phyloP scores from a whole-genome alignment of 2,888 invertebrate species.

The Heliconius ethilla region DNA sequence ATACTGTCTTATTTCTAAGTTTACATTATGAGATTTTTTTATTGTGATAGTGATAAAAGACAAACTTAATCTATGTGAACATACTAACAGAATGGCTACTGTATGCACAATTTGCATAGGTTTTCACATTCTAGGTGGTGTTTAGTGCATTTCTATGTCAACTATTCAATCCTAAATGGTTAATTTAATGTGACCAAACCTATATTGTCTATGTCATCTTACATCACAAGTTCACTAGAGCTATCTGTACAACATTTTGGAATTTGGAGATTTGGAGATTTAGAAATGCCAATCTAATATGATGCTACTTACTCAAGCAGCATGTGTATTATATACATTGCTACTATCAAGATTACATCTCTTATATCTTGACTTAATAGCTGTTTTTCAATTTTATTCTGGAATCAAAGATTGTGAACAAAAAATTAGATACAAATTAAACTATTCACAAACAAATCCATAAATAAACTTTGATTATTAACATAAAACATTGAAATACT shows the following conservation, averaged over 20 bases:
- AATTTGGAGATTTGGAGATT: constrained; percentile 56
- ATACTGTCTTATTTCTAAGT: constrained; percentile 80
- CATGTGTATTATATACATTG: constrained; percentile 75
- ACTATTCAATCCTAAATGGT: constrained; percentile 76
- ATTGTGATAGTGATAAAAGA: constrained; percentile 79
- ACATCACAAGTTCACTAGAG: constrained; percentile 83
- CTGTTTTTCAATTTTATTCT: constrained; percentile 62
- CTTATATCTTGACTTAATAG: constrained; percentile 52
- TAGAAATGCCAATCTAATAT: constrained; percentile 67
- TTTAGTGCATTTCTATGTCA: constrained; percentile 76
- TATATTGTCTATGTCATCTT: constrained; percentile 83
- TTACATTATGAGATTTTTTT: constrained; percentile 81
- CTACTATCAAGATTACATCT: constrained; percentile 58
- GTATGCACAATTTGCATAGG: constrained; percentile 70
- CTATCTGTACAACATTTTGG: constrained; percentile 80
- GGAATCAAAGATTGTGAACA: constrained; percentile 66
- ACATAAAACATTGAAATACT: constrained; percentile 77
- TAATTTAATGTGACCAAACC: constrained; percentile 75
- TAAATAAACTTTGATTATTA: constrained; percentile 79
- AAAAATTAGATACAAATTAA: constrained; percentile 74
- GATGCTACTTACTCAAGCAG: constrained; percentile 59
- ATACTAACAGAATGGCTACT: constrained; percentile 74
- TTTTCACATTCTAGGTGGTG: constrained; percentile 72
- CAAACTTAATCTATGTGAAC: constrained; percentile 79
- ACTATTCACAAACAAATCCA: constrained; percentile 79